These are phyloP conservation scores for Cetonia aurata DNA, from an alignment of 2,888 invertebrate species.

Conservation along the genomic window DNA sequence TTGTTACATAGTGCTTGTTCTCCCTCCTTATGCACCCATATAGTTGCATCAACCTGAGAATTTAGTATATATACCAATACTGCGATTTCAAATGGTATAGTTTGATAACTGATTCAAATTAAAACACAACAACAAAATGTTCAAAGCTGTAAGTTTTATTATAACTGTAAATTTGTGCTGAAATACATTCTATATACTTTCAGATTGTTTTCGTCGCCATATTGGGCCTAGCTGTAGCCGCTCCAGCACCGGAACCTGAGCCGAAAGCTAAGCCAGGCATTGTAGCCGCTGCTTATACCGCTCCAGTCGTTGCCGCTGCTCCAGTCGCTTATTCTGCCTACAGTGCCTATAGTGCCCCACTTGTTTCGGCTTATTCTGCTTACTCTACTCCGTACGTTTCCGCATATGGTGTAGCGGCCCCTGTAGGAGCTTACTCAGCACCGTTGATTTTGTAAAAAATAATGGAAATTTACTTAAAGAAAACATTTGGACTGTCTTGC, in stretches of 20 bases:
- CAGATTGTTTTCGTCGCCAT: conserved; percentile 68
- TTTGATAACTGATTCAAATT: conserved; percentile 11
- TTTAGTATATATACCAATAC: too few species aligned
- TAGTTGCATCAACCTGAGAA: background rate
- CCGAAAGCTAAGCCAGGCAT: conserved; percentile 50
- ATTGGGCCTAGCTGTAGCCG: conserved; percentile 68
- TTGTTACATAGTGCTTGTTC: background rate
- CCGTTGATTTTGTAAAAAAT: conserved; percentile 12
- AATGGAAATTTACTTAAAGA: background rate
- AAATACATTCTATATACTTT: conserved; percentile 50
- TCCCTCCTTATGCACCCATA: background rate
- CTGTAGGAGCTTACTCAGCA: conserved; percentile 1
- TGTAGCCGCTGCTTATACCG: conserved; percentile 63
- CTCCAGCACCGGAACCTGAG: conserved; percentile 60
- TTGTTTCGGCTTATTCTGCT: conserved; percentile 30
- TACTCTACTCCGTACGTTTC: conserved; percentile 12
- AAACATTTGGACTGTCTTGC: background rate
- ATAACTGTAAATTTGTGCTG: conserved; percentile 5
- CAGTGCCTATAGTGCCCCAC: conserved; percentile 39
- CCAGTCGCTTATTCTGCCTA: conserved; percentile 42
- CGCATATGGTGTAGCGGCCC: background rate
- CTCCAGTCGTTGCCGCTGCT: conserved; percentile 40
- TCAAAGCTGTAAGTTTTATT: conserved; percentile 42
- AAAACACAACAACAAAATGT: conserved; percentile 37
- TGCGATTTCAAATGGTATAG: background rate